These are phyloP conservation scores for Zophobas atratus DNA, from an alignment of 1,140 invertebrate genomes.

Conservation along the genomic window DNA sequence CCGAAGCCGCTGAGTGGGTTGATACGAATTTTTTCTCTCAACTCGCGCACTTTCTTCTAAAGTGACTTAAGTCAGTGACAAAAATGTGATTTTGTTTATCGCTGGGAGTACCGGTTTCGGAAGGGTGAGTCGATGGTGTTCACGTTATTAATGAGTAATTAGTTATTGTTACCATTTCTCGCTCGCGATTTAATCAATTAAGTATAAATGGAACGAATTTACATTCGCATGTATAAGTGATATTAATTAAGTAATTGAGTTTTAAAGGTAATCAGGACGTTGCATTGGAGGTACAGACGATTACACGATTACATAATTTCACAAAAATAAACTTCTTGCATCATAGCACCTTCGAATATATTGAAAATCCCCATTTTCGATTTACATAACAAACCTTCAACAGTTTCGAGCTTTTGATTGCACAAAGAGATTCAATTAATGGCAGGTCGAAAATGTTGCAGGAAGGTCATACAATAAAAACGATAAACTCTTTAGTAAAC, in stretches of 20 bases:
- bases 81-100: slow-evolving; percentile 11
- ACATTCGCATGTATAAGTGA: background rate
- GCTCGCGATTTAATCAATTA: background rate
- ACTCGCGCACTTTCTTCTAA: slow-evolving; percentile 26
- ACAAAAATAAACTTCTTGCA: slow-evolving; percentile 13
- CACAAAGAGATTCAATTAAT: slow-evolving; percentile 13
- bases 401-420: background rate
- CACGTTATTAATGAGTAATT: background rate
- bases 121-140: slow-evolving; percentile 1
- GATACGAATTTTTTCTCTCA: slow-evolving; percentile 29
- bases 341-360: background rate
- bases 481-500: slow-evolving; percentile 7
- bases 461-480: slow-evolving; percentile 13
- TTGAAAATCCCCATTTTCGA: background rate
- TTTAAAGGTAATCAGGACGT: background rate
- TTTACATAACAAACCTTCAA: slow-evolving; percentile 5
- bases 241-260: slow-evolving; percentile 4
- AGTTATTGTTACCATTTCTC: background rate
- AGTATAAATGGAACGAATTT: slow-evolving; percentile 2
- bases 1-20: slow-evolving; percentile 20
- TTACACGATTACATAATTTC: background rate
- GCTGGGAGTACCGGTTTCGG: background rate
- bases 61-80: slow-evolving; percentile 18
- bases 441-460: slow-evolving; percentile 5
- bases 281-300: background rate